phyloP scores from a whole-genome alignment of 2,113 vertebrate species.

The Eptatretus burgeri region DNA sequence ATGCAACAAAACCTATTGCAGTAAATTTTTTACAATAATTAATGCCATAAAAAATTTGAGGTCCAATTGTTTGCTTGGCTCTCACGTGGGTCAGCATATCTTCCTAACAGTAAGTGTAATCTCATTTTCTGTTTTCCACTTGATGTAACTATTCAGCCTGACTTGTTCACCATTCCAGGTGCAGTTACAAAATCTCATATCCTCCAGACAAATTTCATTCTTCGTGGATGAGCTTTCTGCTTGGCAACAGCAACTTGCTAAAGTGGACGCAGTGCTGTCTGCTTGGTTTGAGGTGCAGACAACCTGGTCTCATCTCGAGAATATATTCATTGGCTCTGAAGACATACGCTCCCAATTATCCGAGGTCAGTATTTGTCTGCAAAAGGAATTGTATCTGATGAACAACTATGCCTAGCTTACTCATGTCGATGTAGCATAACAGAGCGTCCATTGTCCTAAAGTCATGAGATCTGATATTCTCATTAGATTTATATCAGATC shows the following conservation, averaged over 20 bases:
- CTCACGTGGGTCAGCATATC: too few relatives aligned
- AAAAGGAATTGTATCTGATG: not conserved
- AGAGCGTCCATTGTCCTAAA: not conserved
- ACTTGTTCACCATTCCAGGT: conserved; percentile 14
- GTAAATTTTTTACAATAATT: too few relatives aligned
- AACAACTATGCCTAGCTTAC: not conserved
- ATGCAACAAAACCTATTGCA: too few relatives aligned
- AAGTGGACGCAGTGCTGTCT: conserved; percentile 30
- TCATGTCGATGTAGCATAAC: not conserved
- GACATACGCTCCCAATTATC: conserved; percentile 66
- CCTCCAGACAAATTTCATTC: conserved; percentile 44
- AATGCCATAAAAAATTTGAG: too few relatives aligned
- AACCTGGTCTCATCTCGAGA: conserved; percentile 65
- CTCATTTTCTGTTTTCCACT: too few relatives aligned
- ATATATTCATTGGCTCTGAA: conserved; percentile 73
- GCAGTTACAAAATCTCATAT: conserved; percentile 68
- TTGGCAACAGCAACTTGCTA: conserved; percentile 58
- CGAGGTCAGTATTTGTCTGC: conserved; percentile 22
- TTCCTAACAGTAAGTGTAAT: too few relatives aligned
- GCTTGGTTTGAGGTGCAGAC: conserved; percentile 73
- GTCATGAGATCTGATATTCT: too few relatives aligned
- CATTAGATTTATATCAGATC: too few relatives aligned
- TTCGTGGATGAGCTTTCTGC: conserved; percentile 56
- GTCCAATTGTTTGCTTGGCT: too few relatives aligned
- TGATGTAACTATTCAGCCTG: too few relatives aligned